Conservation (phyloP, 1,140 invertebrate genomes). For the Muscidifurax raptorellus region DNA sequence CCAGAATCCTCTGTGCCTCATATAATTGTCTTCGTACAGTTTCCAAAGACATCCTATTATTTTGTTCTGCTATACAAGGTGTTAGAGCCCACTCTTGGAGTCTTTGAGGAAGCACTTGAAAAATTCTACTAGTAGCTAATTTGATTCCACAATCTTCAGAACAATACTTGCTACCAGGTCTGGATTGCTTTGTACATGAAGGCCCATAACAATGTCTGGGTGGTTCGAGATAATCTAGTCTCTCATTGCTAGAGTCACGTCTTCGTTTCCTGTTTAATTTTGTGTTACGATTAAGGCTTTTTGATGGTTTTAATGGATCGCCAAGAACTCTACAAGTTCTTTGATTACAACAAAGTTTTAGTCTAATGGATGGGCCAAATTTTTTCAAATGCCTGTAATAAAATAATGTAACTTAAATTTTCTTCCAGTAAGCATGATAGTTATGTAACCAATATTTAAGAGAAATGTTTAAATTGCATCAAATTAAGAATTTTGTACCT, state of each 20-base stretch:
- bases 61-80: conserved; percentile 90
- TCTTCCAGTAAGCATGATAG: background rate
- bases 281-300: conserved; percentile 67
- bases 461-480: background rate
- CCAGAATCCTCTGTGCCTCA: conserved; percentile 84
- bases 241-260: conserved; percentile 77
- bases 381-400: conserved; percentile 82
- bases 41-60: conserved; percentile 89
- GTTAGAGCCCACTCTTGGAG: conserved; percentile 96
- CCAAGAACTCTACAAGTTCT: conserved; percentile 72
- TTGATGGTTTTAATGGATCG: conserved; percentile 70
- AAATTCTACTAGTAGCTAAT: conserved; percentile 90
- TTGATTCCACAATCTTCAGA: conserved; percentile 94
- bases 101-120: conserved; percentile 91
- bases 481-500: conserved; percentile 63
- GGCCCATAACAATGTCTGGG: conserved; percentile 94
- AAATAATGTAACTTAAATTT: conserved; percentile 1
- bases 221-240: conserved; percentile 73
- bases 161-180: conserved; percentile 95
- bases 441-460: background rate
- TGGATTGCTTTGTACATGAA: conserved; percentile 86
- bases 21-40: conserved; percentile 87
- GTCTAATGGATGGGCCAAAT: conserved; percentile 83
- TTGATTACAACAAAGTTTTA: conserved; percentile 80
- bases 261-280: conserved; percentile 71